Conservation (phyloP, 2,888 invertebrate genomes). For the Julus scandinavius region DNA sequence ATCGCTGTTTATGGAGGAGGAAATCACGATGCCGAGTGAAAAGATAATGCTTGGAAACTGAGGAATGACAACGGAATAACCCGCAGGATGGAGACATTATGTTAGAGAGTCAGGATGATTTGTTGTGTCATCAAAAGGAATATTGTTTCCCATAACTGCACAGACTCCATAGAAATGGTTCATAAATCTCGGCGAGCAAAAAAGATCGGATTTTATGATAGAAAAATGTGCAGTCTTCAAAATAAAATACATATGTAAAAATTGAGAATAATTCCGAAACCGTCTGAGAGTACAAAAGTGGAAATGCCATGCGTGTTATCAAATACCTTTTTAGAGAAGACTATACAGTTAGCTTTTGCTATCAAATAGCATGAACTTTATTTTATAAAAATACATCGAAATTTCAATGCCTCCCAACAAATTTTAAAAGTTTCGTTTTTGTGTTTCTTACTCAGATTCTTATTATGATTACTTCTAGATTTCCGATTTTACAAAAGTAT, state of each 20-base stretch:
- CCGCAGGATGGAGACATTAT: slow-evolving; percentile 28
- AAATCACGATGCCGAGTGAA: slow-evolving; percentile 45
- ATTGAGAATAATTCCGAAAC: not conserved
- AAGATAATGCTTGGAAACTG: slow-evolving; percentile 24
- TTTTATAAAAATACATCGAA: too few relatives aligned
- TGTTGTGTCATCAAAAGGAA: slow-evolving; percentile 28
- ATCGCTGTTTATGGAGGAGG: slow-evolving; percentile 44
- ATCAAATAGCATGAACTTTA: too few relatives aligned
- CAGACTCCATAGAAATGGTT: slow-evolving; percentile 40
- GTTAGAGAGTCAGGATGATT: not conserved
- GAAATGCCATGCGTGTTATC: not conserved
- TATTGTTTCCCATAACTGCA: slow-evolving; percentile 28
- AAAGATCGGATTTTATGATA: slow-evolving; percentile 29
- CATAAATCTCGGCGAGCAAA: slow-evolving; percentile 19
- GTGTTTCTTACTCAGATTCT: too few relatives aligned
- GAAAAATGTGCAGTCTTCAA: slow-evolving; percentile 31
- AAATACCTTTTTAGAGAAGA: not conserved
- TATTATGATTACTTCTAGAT: too few relatives aligned
- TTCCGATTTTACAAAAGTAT: too few relatives aligned
- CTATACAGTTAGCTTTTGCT: too few relatives aligned
- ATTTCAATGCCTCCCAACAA: too few relatives aligned
- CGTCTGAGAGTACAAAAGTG: not conserved
- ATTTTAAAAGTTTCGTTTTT: too few relatives aligned
- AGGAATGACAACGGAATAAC: slow-evolving; percentile 39
- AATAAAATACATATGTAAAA: not conserved